These are phyloP conservation scores for Agonopterix subpropinquella DNA, from an alignment of 2,888 invertebrate species.

Conservation along the genomic window DNA sequence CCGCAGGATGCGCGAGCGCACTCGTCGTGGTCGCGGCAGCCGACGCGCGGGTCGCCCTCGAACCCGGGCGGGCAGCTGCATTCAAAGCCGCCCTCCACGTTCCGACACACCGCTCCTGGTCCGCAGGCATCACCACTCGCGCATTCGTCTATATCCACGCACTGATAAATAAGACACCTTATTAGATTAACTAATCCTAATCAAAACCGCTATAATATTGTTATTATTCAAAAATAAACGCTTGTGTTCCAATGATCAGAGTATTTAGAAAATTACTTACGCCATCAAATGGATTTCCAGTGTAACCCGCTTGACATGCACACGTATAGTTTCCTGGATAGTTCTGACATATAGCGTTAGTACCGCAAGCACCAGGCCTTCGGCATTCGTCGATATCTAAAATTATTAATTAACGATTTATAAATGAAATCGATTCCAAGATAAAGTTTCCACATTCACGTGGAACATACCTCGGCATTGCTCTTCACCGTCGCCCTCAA, in stretches of 20 bases:
- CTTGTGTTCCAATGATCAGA: too few relatives aligned
- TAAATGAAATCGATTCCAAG: neutral
- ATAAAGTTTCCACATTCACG: neutral
- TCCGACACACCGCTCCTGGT: conserved; percentile 85
- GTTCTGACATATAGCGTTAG: conserved; percentile 88
- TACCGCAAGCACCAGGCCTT: conserved; percentile 87
- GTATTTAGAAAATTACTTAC: conserved; percentile 33
- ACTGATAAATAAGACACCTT: conserved; percentile 54
- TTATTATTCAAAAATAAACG: too few relatives aligned
- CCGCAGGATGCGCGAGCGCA: conserved; percentile 87
- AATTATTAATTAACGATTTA: conserved; percentile 16
- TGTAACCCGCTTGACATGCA: conserved; percentile 86
- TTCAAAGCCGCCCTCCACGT: conserved; percentile 85
- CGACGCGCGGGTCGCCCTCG: conserved; percentile 85
- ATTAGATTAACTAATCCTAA: too few relatives aligned
- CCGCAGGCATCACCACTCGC: conserved; percentile 83
- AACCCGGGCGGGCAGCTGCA: conserved; percentile 90
- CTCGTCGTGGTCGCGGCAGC: conserved; percentile 85
- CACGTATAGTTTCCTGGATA: conserved; percentile 92
- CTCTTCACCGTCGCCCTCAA: conserved; percentile 92
- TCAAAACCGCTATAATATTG: too few relatives aligned
- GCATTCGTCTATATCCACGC: conserved; percentile 91
- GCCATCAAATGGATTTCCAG: conserved; percentile 84
- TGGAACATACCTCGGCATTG: conserved; percentile 81
- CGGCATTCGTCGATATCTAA: conserved; percentile 92